Conservation (phyloP, 2,797 vertebrate genomes). For the Acestrorhynchus altus region DNA sequence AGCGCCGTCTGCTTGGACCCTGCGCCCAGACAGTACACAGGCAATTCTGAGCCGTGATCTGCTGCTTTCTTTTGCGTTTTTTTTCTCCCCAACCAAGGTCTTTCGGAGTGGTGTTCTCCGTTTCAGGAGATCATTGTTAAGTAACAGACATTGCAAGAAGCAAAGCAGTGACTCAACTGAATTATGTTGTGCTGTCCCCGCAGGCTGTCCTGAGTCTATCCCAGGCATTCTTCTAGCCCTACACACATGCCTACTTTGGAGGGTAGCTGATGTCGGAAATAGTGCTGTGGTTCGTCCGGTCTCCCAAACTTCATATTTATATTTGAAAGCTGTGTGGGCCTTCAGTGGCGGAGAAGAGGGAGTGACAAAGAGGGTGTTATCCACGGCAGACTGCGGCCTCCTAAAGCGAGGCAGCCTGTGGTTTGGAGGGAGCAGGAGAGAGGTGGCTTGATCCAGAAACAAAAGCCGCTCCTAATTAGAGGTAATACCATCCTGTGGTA, state of each 20-base stretch:
- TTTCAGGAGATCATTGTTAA: slow-evolving; percentile 44
- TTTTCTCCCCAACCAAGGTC: neutral
- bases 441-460: slow-evolving; percentile 67
- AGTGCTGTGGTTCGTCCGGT: slow-evolving; percentile 1
- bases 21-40: slow-evolving; percentile 54
- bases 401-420: slow-evolving; percentile 48
- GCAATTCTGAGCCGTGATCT: slow-evolving; percentile 61
- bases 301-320: slow-evolving; percentile 50
- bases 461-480: slow-evolving; percentile 74
- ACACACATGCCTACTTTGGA: slow-evolving; percentile 44
- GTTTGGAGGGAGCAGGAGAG: slow-evolving; percentile 56
- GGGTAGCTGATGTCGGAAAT: slow-evolving; percentile 39
- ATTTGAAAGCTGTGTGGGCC: slow-evolving; percentile 36
- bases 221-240: slow-evolving; percentile 50
- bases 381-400: slow-evolving; percentile 52
- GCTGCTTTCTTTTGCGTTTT: slow-evolving; percentile 56
- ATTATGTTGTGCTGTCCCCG: slow-evolving; percentile 55
- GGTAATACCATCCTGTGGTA: slow-evolving; percentile 71
- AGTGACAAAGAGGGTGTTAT: slow-evolving; percentile 56
- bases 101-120: slow-evolving; percentile 44
- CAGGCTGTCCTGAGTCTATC: slow-evolving; percentile 19
- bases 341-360: slow-evolving; percentile 37
- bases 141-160: slow-evolving; percentile 14
- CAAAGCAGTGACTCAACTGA: slow-evolving; percentile 61
- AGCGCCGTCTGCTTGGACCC: slow-evolving; percentile 57